Evolutionary conservation across 2,797 vertebrate genomes (phyloP).

Genomic region (Sebastes jordani): DNA sequence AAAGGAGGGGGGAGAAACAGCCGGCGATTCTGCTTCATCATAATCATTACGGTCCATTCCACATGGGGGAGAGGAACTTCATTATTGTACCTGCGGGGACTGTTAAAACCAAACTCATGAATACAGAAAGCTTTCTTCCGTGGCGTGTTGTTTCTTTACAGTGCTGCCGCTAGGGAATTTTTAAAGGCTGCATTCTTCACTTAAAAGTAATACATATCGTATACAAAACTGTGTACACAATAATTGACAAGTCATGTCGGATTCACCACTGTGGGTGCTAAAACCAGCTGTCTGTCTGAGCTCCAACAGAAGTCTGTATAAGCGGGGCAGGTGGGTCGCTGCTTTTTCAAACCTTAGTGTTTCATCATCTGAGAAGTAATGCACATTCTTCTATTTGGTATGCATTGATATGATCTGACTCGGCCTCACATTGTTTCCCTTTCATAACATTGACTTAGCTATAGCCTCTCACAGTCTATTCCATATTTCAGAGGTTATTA

Average conservation of each 20-base stretch:
- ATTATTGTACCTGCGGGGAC: slow-evolving; percentile 76
- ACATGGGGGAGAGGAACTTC: slow-evolving; percentile 72
- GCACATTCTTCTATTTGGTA: slow-evolving; percentile 54
- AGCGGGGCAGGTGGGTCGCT: slow-evolving; percentile 19
- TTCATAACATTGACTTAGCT: slow-evolving; percentile 36
- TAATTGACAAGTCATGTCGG: slow-evolving; percentile 44
- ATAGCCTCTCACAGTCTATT: slow-evolving; percentile 15
- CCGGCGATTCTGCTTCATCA: slow-evolving; percentile 67
- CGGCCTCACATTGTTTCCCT: slow-evolving; percentile 15
- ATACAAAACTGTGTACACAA: slow-evolving; percentile 7
- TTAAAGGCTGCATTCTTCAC: slow-evolving; percentile 48
- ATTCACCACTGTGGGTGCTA: slow-evolving; percentile 21
- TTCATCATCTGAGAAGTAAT: slow-evolving; percentile 50
- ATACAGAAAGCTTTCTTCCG: slow-evolving; percentile 71
- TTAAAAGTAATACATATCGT: slow-evolving; percentile 41
- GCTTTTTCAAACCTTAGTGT: slow-evolving; percentile 32
- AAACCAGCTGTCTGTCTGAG: slow-evolving; percentile 26
- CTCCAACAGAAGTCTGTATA: slow-evolving; percentile 11
- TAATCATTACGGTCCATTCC: slow-evolving; percentile 75
- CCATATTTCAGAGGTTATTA: slow-evolving; percentile 63
- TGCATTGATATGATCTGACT: slow-evolving; percentile 59
- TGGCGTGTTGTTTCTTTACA: slow-evolving; percentile 44
- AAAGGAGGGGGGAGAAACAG: neutral
- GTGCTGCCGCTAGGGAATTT: slow-evolving; percentile 28
- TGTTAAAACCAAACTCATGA: slow-evolving; percentile 76